Base-by-base conservation (phyloP, 2,113 vertebrate species). In the Tringa solitaria region DNA sequence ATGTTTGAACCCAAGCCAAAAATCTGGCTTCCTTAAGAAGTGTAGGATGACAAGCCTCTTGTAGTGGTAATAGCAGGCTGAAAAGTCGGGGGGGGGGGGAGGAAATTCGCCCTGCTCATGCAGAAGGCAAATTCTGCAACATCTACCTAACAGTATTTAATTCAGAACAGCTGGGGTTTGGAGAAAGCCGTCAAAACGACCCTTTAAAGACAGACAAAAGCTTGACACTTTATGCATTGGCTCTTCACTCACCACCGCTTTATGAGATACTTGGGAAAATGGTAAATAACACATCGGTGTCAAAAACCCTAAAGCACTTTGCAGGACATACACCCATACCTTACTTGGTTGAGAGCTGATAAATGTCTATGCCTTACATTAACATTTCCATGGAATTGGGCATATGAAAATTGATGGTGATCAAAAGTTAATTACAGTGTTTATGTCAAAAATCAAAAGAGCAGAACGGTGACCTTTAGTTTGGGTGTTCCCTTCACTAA, bases 1-100 rank as follows among this genome's bases (percentile, higher is more conserved):
- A 96, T 95, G 95, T 94, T 96, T 96, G 96, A 96, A 96, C 45
- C 16, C 16, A 7, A 84, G 92, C 96, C 96, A 97, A 96, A 94
- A 96, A 94, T 95, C 95, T 95, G 96, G 93, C 86, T 94, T 96
- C 93, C 87, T 90, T 94, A 86, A 94, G 90, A 94, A 97, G 81
- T 84, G 92, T 85, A 89, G 90, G 89, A 96, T 96, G 95, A 92
- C 96, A 93, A 85, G 77, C 32, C 90, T 93, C 95, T 97, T 91
- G 91, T 74, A 93, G 81, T 83, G 75, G 81, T 91, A 95, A 95
- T 77, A 95, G 93, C 8, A 94, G 94, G 87, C 75, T 95, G 95
- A 74, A 72, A 95, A 95, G 75, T 37, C 60, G 85, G 93, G 89
- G 74, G 64, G 85, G 93, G 89, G 74, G 91, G 91, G 94, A 95